These are phyloP conservation scores for Latrodectus elegans DNA, from an alignment of 2,888 invertebrate species.

Conservation along the genomic window DNA sequence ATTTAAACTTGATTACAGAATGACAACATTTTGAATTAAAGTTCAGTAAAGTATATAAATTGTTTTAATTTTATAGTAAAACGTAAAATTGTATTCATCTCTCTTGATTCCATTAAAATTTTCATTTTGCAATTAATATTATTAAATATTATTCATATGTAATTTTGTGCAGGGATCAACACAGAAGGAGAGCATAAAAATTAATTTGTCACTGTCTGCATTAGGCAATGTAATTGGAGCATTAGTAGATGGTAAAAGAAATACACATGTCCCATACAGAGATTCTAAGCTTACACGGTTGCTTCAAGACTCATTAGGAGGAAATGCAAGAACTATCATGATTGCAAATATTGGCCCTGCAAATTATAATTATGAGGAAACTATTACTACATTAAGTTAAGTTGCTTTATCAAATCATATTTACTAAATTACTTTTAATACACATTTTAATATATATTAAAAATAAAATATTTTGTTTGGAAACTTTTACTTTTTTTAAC, in stretches of 20 bases:
- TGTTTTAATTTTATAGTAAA: not conserved
- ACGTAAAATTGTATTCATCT: not conserved
- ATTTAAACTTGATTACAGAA: too few species aligned
- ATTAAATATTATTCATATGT: not conserved
- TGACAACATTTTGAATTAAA: too few species aligned
- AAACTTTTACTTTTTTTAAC: too few species aligned
- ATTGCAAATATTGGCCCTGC: slow-evolving; percentile 99
- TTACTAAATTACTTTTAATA: too few species aligned
- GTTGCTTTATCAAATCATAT: too few species aligned
- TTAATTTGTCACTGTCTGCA: slow-evolving; percentile 96
- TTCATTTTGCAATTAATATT: too few species aligned
- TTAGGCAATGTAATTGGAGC: slow-evolving; percentile 98
- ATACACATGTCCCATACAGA: slow-evolving; percentile 96
- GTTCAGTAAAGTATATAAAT: too few species aligned
- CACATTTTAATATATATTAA: too few species aligned
- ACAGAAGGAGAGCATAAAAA: slow-evolving; percentile 96
- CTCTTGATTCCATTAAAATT: too few species aligned
- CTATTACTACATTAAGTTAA: slow-evolving; percentile 90
- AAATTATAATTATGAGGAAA: slow-evolving; percentile 97
- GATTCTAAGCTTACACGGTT: slow-evolving; percentile 97
- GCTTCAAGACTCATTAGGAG: slow-evolving; percentile 97
- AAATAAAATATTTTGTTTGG: too few species aligned
- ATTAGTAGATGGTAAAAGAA: slow-evolving; percentile 88
- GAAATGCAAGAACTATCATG: slow-evolving; percentile 99
- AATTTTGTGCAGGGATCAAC: slow-evolving; percentile 82